Base-by-base conservation (phyloP, 2,888 invertebrate species). In the Caenorhabditis sp. region DNA sequence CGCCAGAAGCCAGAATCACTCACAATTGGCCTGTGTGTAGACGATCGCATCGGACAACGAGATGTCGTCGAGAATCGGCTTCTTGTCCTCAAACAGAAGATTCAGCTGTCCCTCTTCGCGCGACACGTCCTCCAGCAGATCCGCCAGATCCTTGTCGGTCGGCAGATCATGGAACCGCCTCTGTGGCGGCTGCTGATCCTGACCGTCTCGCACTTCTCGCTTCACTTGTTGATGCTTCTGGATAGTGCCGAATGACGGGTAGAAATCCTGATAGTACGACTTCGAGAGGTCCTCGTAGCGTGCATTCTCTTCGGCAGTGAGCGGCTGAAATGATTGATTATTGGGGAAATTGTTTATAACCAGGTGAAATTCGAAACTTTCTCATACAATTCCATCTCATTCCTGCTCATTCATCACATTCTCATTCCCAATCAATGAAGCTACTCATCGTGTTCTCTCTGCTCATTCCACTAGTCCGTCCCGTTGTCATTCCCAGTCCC, bases 261-360 rank as follows among this genome's bases (percentile, higher is more conserved):
- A 86, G 74, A 88, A 84, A 39, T 83, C 88, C 17, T 83, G 79
- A 68, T 79, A 87, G 62, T 80, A 83, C 11, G 52, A 73, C 65
- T 86, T 87, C 26, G 84, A 79, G 53, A 86, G 56, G 50, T 83
- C 83, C 55, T 87, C 86, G 61, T 81, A 87, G 9, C 81, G 78
- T 6, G 68, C 70, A 17, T 75, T 46, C 48, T 87, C 87, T 48
- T 85, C 84, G 11, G 58, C 46, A 7, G 80, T 72, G 30, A 87
- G 73, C n/a, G 80, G 78, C 86, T 87, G 79, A n/a, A n/a, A n/a
- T n/a, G n/a, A n/a, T n/a, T n/a, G n/a, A n/a, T n/a, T n/a, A n/a
- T n/a, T n/a, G n/a, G n/a, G n/a, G n/a, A n/a, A n/a, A n/a, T n/a
- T n/a, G n/a, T n/a, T n/a, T n/a, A n/a, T n/a, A 77, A 86, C 84